Conservation (phyloP, 2,797 vertebrate species). For the Sebastes aleutianus region DNA sequence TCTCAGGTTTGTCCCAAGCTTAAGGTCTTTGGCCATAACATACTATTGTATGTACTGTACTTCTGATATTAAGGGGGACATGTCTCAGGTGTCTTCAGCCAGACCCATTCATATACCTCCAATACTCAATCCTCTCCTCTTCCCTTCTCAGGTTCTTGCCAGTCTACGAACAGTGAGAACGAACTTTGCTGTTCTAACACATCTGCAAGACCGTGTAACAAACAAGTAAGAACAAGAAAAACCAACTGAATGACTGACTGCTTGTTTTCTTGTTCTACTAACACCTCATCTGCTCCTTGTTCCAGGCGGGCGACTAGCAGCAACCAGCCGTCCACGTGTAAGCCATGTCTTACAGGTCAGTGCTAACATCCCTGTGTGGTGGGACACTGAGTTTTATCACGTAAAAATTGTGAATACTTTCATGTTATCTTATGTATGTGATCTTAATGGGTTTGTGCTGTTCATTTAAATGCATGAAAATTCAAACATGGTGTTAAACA, state of each 20-base stretch:
- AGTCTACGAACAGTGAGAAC: conserved; percentile 91
- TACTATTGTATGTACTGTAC: not conserved
- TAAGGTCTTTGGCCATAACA: not conserved
- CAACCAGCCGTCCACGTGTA: conserved; percentile 80
- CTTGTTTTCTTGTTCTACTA: not conserved
- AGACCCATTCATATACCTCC: not conserved
- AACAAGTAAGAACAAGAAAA: conserved; percentile 80
- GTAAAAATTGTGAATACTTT: not conserved
- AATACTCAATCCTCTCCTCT: not conserved
- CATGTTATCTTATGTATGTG: not conserved
- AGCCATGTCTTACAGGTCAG: conserved; percentile 85
- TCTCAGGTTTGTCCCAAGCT: not conserved
- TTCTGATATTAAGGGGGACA: not conserved
- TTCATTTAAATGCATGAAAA: not conserved
- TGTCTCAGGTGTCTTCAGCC: not conserved
- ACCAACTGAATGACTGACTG: not conserved
- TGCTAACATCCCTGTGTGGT: not conserved
- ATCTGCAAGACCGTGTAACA: conserved; percentile 82
- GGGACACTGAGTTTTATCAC: not conserved
- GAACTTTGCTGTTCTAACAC: conserved; percentile 87
- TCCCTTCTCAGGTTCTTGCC: conserved; percentile 87
- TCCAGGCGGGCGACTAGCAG: conserved; percentile 79
- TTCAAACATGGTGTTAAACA: not conserved
- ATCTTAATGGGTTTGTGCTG: not conserved
- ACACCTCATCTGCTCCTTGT: conserved; percentile 12